These are phyloP conservation scores for Ptilonorhynchus violaceus DNA, from an alignment of 2,113 vertebrate species.

Conservation along the genomic window DNA sequence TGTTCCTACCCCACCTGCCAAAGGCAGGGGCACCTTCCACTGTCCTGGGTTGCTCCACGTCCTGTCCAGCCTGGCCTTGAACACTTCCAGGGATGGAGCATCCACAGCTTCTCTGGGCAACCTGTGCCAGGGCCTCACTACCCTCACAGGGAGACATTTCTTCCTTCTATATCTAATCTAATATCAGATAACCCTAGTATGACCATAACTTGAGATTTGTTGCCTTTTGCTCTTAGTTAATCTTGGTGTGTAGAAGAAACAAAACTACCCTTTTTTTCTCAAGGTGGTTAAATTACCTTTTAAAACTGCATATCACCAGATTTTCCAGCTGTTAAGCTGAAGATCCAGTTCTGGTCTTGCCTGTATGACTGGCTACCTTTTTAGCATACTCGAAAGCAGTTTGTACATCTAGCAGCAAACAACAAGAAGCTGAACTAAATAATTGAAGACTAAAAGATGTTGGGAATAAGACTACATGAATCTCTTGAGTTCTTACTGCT, in stretches of 20 bases:
- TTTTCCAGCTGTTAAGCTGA: not conserved
- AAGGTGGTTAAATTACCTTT: not conserved
- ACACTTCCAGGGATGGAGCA: not conserved
- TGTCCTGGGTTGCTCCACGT: not conserved
- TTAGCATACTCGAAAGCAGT: not conserved
- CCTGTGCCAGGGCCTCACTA: not conserved
- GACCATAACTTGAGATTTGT: not conserved
- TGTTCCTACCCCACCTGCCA: fast-evolving
- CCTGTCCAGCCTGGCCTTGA: not conserved
- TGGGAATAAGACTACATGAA: not conserved
- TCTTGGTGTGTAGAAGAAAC: not conserved
- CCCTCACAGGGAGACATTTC: not conserved
- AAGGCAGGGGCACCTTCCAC: not conserved
- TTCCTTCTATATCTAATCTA: not conserved
- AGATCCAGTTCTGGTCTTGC: not conserved
- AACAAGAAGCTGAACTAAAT: not conserved
- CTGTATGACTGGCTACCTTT: not conserved
- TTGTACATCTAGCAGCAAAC: not conserved
- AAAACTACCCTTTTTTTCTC: not conserved
- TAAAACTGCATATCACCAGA: not conserved
- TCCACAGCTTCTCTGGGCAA: not conserved
- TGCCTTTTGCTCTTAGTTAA: not conserved
- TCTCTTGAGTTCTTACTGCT: not conserved
- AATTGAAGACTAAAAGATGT: not conserved
- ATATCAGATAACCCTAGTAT: not conserved